Conservation (phyloP, 2,888 invertebrate genomes). For the Himalopsyche tibetana region DNA sequence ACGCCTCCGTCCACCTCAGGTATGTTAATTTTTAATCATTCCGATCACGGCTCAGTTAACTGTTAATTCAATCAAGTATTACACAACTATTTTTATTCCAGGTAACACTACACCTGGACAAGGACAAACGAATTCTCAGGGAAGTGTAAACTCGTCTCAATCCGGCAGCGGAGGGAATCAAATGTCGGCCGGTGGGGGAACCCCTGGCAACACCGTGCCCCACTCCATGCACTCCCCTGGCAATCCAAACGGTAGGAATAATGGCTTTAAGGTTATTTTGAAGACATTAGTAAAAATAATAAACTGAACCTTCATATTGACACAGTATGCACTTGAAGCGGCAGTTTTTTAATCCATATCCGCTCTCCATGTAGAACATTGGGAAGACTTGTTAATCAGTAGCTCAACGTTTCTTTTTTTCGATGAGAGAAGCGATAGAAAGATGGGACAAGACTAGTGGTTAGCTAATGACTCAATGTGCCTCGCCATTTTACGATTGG, state of each 20-base stretch:
- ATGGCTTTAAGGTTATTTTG: background rate
- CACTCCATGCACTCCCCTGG: slow-evolving; percentile 76
- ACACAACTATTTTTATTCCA: slow-evolving; percentile 38
- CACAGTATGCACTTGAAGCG: too few species aligned
- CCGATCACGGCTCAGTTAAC: background rate
- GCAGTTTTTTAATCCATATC: too few species aligned
- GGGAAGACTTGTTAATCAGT: too few species aligned
- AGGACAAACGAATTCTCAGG: slow-evolving; percentile 65
- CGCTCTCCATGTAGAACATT: too few species aligned
- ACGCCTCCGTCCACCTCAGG: slow-evolving; percentile 77
- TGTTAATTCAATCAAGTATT: background rate
- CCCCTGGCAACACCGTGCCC: slow-evolving; percentile 69
- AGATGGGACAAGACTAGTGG: too few species aligned
- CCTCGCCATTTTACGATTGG: too few species aligned
- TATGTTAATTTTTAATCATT: slow-evolving; percentile 65
- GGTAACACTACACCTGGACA: slow-evolving; percentile 65
- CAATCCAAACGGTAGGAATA: slow-evolving; percentile 72
- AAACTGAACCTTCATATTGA: too few species aligned
- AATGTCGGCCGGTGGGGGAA: slow-evolving; percentile 71
- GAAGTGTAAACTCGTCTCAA: slow-evolving; percentile 42
- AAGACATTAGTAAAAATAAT: background rate
- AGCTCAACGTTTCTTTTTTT: too few species aligned
- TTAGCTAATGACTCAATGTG: too few species aligned
- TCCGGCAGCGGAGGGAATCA: slow-evolving; percentile 68
- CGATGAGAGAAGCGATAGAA: too few species aligned